Evolutionary conservation across 1,140 invertebrate species (phyloP), one percentile per base, ranked within the genome.

Genomic region (Neodiprion lecontei): DNA sequence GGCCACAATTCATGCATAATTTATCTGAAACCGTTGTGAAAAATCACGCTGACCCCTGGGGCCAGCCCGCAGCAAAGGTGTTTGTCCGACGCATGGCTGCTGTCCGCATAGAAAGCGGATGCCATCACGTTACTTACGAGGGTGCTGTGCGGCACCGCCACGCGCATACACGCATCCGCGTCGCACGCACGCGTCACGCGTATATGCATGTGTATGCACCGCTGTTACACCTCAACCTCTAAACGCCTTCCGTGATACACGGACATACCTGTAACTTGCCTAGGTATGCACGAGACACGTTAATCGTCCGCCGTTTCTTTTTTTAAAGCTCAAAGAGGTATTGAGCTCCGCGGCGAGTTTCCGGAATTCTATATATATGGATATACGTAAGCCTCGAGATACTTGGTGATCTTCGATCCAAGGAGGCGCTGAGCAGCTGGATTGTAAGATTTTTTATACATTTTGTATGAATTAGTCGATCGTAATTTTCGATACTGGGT

Each of bases 31-130:
- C 53, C 53, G 53, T 61, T 61, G 53, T 48, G 70, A 71, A 71
- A 50, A 71, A 71, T 12, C 11, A 40, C 28, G 23, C 14, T 50
- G 70, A 71, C 70, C 70, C 53, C 48, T 9, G 48, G 48, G 40
- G 70, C 21, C 14, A 47, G 70, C 40, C 40, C 12, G 70, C 21
- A 61, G 53, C 53, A 71, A 50, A 71, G 40, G 70, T 50, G 70
- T 71, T 71, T 71, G 40, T 71, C 70, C 70, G 48, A 48, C 70
- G 70, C n/a, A 50, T 48, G 70, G 70, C 70, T 71, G 70, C 70
- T 71, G 70, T 71, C 70, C 21, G 70, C 70, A 71, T 71, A 71
- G 70, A 71, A 71, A 71, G 70, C 48, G 70, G 70, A 71, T 71
- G 70, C 70, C 70, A 48, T 71, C 70, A 50, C 70, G 70, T 71